Conservation (phyloP, 2,113 vertebrate species). For the Craseonycteris thonglongyai region DNA sequence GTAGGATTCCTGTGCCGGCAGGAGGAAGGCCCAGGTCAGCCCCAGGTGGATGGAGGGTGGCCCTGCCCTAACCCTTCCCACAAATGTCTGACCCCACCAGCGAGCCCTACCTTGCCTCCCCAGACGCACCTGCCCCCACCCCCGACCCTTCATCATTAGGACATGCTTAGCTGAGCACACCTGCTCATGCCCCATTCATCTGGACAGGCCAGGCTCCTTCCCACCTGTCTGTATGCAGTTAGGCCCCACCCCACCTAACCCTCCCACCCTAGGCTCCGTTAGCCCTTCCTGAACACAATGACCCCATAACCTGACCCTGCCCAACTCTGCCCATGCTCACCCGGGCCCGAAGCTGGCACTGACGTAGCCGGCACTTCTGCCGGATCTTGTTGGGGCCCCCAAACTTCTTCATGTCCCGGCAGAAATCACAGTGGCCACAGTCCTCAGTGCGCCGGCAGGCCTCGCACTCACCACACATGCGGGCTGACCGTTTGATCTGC, state of each 20-base stretch:
- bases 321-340: slow-evolving; percentile 76
- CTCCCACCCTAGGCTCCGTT: not conserved
- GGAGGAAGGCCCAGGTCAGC: slow-evolving; percentile 67
- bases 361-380: slow-evolving; percentile 93
- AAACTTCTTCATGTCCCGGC: slow-evolving; percentile 98
- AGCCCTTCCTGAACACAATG: not conserved
- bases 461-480: slow-evolving; percentile 96
- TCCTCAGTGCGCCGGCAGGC: slow-evolving; percentile 92
- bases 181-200: not conserved
- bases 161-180: not conserved
- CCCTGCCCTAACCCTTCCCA: slow-evolving; percentile 31
- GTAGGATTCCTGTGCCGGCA: slow-evolving; percentile 77
- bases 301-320: not conserved
- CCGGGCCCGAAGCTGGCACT: slow-evolving; percentile 93
- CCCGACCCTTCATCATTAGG: not conserved
- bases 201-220: not conserved
- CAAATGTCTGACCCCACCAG: not conserved
- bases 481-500: slow-evolving; percentile 91
- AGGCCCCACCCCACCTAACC: not conserved
- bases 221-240: not conserved
- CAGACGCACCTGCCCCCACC: not conserved
- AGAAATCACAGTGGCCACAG: slow-evolving; percentile 95
- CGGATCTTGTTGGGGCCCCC: slow-evolving; percentile 98
- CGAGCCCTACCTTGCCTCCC: not conserved
- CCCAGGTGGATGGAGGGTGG: slow-evolving; percentile 44